Evolutionary conservation across 2,888 invertebrate species (phyloP).

Genomic region (Apamea sordens): DNA sequence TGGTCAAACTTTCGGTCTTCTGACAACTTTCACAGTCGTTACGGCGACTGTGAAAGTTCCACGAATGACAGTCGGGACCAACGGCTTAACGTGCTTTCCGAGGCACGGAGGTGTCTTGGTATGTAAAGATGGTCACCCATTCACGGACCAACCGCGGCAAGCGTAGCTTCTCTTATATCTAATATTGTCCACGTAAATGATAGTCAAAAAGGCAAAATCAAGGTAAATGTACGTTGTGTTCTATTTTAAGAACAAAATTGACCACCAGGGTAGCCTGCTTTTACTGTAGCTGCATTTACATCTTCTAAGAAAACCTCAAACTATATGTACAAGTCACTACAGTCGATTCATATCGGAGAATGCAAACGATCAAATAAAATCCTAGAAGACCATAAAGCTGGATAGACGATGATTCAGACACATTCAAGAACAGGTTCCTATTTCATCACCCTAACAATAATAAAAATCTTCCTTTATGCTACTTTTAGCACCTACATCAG

Average conservation of each 20-base stretch:
- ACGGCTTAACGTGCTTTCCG: too few relatives aligned
- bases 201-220: too few relatives aligned
- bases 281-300: background rate
- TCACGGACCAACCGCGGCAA: too few relatives aligned
- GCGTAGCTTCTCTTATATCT: too few relatives aligned
- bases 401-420: background rate
- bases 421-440: background rate
- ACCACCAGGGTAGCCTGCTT: background rate
- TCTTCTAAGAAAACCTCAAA: background rate
- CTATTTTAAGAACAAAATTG: background rate
- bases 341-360: background rate
- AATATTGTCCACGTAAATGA: too few relatives aligned
- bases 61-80: too few relatives aligned
- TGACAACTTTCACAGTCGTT: too few relatives aligned
- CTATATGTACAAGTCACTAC: too few relatives aligned
- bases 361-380: background rate
- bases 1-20: too few relatives aligned
- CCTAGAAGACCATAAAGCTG: background rate
- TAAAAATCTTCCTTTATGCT: background rate
- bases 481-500: background rate
- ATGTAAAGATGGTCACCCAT: too few relatives aligned
- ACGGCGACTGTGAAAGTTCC: too few relatives aligned
- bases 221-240: background rate
- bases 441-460: constrained; percentile 13
- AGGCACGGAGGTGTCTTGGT: too few relatives aligned